phyloP scores from a whole-genome alignment of 2,797 vertebrate genomes.

The Ambastaia sidthimunki region DNA sequence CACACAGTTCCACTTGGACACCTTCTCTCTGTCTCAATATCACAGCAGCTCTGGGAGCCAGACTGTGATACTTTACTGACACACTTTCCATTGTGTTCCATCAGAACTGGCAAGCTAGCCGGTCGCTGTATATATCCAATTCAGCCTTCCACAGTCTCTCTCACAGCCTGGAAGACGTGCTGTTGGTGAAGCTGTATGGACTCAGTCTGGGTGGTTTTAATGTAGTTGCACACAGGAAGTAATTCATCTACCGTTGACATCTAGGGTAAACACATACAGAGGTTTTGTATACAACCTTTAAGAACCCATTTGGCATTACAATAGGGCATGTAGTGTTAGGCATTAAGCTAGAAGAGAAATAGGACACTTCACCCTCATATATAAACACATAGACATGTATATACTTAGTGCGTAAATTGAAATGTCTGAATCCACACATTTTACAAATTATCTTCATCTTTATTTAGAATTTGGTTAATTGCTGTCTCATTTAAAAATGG shows the following conservation, averaged over 20 bases:
- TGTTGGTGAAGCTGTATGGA: not conserved
- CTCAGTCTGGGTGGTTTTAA: conserved; percentile 74
- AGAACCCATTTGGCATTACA: conserved; percentile 23
- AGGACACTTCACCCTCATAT: conserved; percentile 4
- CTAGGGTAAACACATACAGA: conserved; percentile 68
- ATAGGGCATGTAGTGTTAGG: conserved; percentile 6
- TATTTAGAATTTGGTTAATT: no score
- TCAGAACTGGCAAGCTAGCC: conserved; percentile 45
- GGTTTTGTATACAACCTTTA: conserved; percentile 52
- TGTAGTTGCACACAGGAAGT: conserved; percentile 65
- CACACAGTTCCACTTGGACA: conserved; percentile 48
- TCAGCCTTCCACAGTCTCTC: conserved; percentile 24
- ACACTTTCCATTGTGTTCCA: conserved; percentile 53
- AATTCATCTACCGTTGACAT: conserved; percentile 66
- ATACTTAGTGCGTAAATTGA: not conserved
- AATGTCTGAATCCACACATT: conserved; percentile 25
- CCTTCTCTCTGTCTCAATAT: conserved; percentile 44
- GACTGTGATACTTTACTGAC: conserved; percentile 48
- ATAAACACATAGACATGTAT: conserved; percentile 4
- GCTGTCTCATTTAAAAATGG: no score
- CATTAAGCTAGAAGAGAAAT: conserved; percentile 7
- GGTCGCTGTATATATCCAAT: conserved; percentile 31
- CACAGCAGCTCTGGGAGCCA: conserved; percentile 22
- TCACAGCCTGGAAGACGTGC: conserved; percentile 32
- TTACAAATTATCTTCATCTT: not conserved